phyloP scores from a whole-genome alignment of 2,113 vertebrate genomes.

The Tinamus guttatus region DNA sequence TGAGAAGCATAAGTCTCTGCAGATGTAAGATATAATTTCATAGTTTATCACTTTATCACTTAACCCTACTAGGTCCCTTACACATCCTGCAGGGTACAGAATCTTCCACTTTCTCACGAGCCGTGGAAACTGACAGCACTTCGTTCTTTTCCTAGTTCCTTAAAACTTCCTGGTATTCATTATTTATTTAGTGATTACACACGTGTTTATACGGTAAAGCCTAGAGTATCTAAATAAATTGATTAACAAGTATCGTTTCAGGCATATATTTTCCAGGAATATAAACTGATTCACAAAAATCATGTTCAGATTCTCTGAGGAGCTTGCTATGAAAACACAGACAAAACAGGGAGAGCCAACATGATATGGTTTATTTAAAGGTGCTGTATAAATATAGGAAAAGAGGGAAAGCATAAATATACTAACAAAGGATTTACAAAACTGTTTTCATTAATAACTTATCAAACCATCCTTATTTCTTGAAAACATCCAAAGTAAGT shows the following conservation, averaged over 20 bases:
- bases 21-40: slow-evolving; percentile 50
- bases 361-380: slow-evolving; percentile 44
- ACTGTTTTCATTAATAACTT: slow-evolving; percentile 65
- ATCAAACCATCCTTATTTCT: slow-evolving; percentile 46
- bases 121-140: not conserved
- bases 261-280: not conserved
- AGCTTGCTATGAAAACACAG: not conserved
- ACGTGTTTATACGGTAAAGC: not conserved
- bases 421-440: slow-evolving; percentile 9
- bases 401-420: not conserved
- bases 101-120: not conserved
- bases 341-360: not conserved
- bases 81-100: not conserved
- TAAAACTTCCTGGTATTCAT: not conserved
- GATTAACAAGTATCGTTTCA: not conserved
- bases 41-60: slow-evolving; percentile 39
- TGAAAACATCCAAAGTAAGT: slow-evolving; percentile 24
- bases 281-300: not conserved
- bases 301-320: not conserved
- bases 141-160: not conserved
- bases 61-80: not conserved
- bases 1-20: slow-evolving; percentile 56
- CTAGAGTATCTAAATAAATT: not conserved
- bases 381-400: slow-evolving; percentile 13
- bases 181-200: not conserved